Base-by-base conservation (phyloP, 2,888 invertebrate genomes). In the Leistus spinibarbis region DNA sequence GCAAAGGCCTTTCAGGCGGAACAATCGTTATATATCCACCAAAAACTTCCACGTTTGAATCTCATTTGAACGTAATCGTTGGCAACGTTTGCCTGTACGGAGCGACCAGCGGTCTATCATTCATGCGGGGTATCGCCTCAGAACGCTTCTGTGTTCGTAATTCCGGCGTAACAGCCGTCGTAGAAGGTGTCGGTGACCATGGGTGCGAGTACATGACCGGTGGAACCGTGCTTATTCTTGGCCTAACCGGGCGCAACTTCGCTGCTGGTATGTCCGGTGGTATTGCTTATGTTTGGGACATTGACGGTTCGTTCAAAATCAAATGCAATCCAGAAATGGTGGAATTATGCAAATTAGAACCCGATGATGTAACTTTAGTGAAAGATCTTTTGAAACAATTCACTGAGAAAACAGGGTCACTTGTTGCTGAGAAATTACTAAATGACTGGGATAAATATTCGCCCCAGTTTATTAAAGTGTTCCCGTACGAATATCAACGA, bases 181-280 rank as follows among this genome's bases (percentile, higher is more conserved):
- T 96, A 78, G 99, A 99, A 88, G 98, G 98, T 70, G 98, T 97
- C 76, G 99, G 99, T 56, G 99, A 99, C 88, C 99, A 99, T 86
- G 99, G 98, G 76, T 99, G 99, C 88, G 99, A 99, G 88, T 99
- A 99, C 87, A 99, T 99, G 99, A 99, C 99, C 65, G 98, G 97
- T 13, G 98, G 98, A 76, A 87, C 90, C 76, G 94, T 95, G 77
- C 89, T 99, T 68, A 94, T 99, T 81, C 90, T 99, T 16, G 98
- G 98, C 0, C 89, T 95, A 76, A 98, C 98, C 5, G 99, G 99
- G 0, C 88, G 99, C 78, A 99, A 99, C 88, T 99, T 99, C 88
- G 99, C 98, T 7, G 99, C 99, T 64, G 99, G 99, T 80, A 99
- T 99, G 99, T 98, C 98, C 75, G 96, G 96, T 63, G 88, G 88